These are phyloP conservation scores for Craseonycteris thonglongyai DNA, from an alignment of 2,113 vertebrate genomes.

Conservation along the genomic window DNA sequence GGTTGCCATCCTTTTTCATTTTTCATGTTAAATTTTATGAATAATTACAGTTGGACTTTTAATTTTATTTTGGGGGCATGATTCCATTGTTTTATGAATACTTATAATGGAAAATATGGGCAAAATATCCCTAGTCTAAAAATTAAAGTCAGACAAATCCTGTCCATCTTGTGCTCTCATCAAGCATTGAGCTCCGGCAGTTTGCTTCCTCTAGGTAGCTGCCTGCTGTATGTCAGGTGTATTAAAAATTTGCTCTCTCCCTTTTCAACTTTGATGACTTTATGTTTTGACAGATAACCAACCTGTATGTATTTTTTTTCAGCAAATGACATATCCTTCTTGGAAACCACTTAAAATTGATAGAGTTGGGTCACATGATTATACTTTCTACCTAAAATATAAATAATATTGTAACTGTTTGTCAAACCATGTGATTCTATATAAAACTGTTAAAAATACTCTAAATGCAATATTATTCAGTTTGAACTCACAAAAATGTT, in stretches of 20 bases:
- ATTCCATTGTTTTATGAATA: slow-evolving; percentile 9
- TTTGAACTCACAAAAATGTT: not conserved
- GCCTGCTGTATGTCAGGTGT: not conserved
- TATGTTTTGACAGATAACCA: not conserved
- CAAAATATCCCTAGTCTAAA: slow-evolving; percentile 14
- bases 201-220: not conserved
- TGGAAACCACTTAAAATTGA: not conserved
- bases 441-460: not conserved
- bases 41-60: slow-evolving; percentile 29
- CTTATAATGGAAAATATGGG: not conserved
- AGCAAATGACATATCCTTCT: not conserved
- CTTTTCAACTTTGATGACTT: slow-evolving; percentile 3
- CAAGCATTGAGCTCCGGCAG: not conserved
- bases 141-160: not conserved
- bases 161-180: not conserved
- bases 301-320: not conserved
- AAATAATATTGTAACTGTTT: not conserved
- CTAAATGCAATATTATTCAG: not conserved
- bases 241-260: not conserved
- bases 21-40: not conserved
- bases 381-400: not conserved
- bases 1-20: not conserved
- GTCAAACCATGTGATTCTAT: not conserved
- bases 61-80: not conserved
- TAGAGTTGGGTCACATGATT: not conserved